Percentiles rank a stretch among this genome's conserved stretches.
These are phyloP conservation scores for Sarcophaga peregrina DNA, from an alignment of 1,140 invertebrate genomes.

Conservation along the genomic window DNA sequence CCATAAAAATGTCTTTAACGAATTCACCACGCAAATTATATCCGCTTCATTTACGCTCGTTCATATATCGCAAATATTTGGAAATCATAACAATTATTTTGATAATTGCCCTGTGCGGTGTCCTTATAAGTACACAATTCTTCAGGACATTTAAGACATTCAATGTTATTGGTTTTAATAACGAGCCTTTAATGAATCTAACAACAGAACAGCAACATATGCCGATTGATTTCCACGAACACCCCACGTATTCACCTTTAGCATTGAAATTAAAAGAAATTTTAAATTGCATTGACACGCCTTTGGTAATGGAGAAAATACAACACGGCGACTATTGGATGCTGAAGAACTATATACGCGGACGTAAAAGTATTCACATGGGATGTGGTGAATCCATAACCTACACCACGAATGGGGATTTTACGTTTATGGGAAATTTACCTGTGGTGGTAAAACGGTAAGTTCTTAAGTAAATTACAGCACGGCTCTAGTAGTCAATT, in stretches of 20 bases:
- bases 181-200: not conserved
- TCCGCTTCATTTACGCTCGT: not conserved
- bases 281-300: constrained; percentile 74
- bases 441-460: constrained; percentile 70
- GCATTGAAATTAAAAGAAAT: constrained; percentile 48
- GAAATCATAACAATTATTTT: not conserved
- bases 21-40: not conserved
- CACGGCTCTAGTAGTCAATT: no score
- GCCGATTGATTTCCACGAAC: not conserved
- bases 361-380: constrained; percentile 67
- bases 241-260: constrained; percentile 41
- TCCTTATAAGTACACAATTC: not conserved
- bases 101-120: not conserved
- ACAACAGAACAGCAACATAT: not conserved
- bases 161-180: no score
- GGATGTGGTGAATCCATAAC: constrained; percentile 86
- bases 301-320: constrained; percentile 70
- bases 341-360: constrained; percentile 82
- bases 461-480: not conserved
- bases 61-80: not conserved
- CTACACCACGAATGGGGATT: constrained; percentile 91
- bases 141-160: not conserved
- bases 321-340: constrained; percentile 89
- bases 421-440: constrained; percentile 89
- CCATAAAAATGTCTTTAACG: not conserved